phyloP scores from a whole-genome alignment of 64 coral and sea anemone species.

The Dendrophyllia cribrosa region DNA sequence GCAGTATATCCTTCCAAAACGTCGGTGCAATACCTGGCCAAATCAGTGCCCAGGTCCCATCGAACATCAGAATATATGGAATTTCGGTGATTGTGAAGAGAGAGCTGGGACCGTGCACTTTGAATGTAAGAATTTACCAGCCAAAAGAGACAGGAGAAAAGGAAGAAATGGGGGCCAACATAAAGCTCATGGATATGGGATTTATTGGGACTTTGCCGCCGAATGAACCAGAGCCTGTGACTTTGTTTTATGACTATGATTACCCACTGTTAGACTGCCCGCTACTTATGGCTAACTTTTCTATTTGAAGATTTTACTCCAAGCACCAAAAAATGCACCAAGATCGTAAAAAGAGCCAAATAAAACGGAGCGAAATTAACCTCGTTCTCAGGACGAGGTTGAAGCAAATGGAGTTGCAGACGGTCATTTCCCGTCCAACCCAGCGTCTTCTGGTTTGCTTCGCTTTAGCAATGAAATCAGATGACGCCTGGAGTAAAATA shows the following conservation, averaged over 20 bases:
- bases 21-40: not conserved
- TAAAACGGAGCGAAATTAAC: no score
- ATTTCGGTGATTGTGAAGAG: constrained; percentile 47
- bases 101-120: constrained; percentile 51
- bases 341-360: no score
- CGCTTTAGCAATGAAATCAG: no score
- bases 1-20: constrained; percentile 4
- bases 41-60: constrained; percentile 33
- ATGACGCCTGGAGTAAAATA: no score
- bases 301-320: not conserved
- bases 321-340: no score
- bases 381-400: no score
- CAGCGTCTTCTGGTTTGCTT: no score
- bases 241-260: constrained; percentile 83
- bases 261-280: constrained; percentile 77
- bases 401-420: no score
- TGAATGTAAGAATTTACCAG: constrained; percentile 40
- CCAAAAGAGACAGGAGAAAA: constrained; percentile 4
- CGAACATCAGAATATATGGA: constrained; percentile 68
- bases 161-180: constrained; percentile 55
- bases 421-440: no score
- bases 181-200: constrained; percentile 69
- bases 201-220: constrained; percentile 45
- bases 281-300: constrained; percentile 73
- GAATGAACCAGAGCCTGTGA: constrained; percentile 30